Base-by-base conservation (phyloP, 2,113 vertebrate species). In the Corythaixoides concolor region DNA sequence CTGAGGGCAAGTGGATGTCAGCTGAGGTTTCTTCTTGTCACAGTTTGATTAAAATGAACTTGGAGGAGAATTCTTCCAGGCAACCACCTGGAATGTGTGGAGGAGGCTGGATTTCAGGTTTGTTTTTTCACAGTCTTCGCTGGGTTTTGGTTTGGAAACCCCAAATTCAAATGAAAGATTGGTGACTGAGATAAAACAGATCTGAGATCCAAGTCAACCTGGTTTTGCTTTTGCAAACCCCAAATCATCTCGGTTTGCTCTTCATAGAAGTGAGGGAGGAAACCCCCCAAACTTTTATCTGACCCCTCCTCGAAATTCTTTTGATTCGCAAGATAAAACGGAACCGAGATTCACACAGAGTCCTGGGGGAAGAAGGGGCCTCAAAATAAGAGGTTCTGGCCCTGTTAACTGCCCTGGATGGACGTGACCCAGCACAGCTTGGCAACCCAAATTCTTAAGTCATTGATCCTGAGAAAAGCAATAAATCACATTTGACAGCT, bases 141-240 rank as follows among this genome's bases (percentile, higher is more conserved):
- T 66, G 90, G 95, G 88, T 95, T 95, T 96, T 96, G 95, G 95
- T 95, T 97, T 97, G 94, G 86, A 95, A 96, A 95, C 90, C 90
- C 89, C 76, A 82, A 86, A 96, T 92, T 94, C 86, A 95, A 90
- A 96, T 37, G 88, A n/a, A 92, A 96, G 96, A 93, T 90, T 68
- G 50, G 84, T 79, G 89, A 69, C 95, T 93, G 94, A 96, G 96
- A 97, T 96, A 96, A 96, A 91, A 86, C 2, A 96, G 68, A 93
- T 96, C 90, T 91, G 94, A 94, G 90, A 90, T 87, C 64, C 92
- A 50, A 14, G 90, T 37, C 72, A 27, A 81, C 68, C 27, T 72
- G 78, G 68, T 49, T 92, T 85, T 78, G 43, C 88, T 92, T 90
- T 85, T 1, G 2, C 86, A 96, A 97, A 82, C 53, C 94, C 86